Evolutionary conservation across 2,113 vertebrate genomes (phyloP).

Genomic region (Callorhinus ursinus): DNA sequence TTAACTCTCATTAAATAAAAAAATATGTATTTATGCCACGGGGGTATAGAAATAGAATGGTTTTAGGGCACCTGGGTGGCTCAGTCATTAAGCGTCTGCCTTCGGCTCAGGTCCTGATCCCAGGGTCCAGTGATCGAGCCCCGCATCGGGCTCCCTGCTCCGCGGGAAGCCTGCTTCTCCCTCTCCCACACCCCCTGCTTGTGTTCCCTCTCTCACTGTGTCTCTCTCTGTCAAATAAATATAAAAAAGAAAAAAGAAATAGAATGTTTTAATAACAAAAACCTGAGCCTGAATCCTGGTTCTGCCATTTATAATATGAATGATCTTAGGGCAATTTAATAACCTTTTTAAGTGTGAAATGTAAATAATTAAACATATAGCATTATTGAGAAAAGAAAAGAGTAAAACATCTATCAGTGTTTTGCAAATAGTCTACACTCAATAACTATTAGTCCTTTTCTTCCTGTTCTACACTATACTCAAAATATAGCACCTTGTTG

Average conservation of each 20-base stretch:
- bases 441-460: background rate
- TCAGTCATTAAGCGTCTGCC: too few species aligned
- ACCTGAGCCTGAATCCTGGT: background rate
- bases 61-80: background rate
- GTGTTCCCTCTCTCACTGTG: too few species aligned
- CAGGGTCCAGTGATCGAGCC: too few species aligned
- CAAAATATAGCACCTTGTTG: background rate
- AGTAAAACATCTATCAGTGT: background rate
- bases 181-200: too few species aligned
- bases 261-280: background rate
- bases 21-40: background rate
- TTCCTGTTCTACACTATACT: background rate
- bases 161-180: too few species aligned
- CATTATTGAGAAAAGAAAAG: background rate
- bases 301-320: background rate
- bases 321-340: background rate
- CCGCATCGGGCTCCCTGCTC: too few species aligned
- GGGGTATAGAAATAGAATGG: background rate
- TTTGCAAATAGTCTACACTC: background rate
- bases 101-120: too few species aligned
- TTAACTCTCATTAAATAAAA: background rate
- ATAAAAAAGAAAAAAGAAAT: background rate
- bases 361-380: background rate
- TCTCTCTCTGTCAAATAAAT: too few species aligned
- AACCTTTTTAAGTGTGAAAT: constrained; percentile 10